Evolutionary conservation across 1,140 invertebrate genomes (phyloP).

Genomic region (Drosophila equinoxialis): DNA sequence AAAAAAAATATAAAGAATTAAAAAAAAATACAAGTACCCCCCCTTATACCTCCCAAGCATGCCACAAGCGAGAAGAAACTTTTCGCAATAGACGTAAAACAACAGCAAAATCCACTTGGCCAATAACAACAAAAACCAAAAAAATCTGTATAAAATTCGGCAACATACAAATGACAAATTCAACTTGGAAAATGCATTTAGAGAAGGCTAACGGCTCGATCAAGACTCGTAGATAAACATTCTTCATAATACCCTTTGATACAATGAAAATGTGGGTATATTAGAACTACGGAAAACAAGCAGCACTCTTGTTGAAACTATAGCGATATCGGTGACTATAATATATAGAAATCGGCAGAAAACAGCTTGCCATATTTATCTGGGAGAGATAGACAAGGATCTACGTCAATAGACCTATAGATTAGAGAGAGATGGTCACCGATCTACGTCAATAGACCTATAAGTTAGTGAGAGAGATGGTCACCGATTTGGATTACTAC

Average conservation of each 20-base stretch:
- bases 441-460: too few relatives aligned
- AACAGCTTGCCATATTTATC: too few relatives aligned
- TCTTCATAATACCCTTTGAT: slow-evolving; percentile 6
- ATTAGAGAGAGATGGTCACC: too few relatives aligned
- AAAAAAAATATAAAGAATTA: slow-evolving; percentile 40
- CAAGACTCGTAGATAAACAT: slow-evolving; percentile 30
- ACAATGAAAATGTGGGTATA: neutral
- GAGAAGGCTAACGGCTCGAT: slow-evolving; percentile 30
- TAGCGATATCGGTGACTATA: too few relatives aligned
- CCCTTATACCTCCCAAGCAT: neutral
- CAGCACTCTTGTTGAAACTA: too few relatives aligned
- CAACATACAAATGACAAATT: slow-evolving; percentile 57
- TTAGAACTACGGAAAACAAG: neutral
- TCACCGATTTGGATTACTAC: too few relatives aligned
- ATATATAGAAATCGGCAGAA: too few relatives aligned
- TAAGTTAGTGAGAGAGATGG: too few relatives aligned
- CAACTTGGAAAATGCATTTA: slow-evolving; percentile 49
- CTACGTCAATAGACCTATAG: too few relatives aligned
- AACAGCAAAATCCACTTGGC: slow-evolving; percentile 37
- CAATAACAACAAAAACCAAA: slow-evolving; percentile 46
- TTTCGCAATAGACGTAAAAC: slow-evolving; percentile 22
- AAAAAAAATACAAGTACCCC: slow-evolving; percentile 27
- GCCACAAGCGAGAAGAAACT: slow-evolving; percentile 17
- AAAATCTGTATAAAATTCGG: slow-evolving; percentile 52
- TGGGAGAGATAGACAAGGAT: too few relatives aligned